These are phyloP conservation scores for Emydoidea blandingii DNA, from an alignment of 2,797 vertebrate species.

Conservation along the genomic window DNA sequence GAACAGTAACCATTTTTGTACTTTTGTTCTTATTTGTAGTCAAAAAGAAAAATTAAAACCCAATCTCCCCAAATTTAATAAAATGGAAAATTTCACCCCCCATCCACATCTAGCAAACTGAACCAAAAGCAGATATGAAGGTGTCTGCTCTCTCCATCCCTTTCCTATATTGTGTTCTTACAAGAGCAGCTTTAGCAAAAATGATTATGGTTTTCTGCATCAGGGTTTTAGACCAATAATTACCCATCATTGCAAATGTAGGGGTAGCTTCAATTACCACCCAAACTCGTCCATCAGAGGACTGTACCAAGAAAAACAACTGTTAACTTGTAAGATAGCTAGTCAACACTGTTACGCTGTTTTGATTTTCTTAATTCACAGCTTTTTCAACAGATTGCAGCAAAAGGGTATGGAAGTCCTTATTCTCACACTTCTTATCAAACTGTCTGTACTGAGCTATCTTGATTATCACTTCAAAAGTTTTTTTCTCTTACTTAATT, in stretches of 20 bases:
- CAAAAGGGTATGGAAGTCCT: not conserved
- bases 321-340: not conserved
- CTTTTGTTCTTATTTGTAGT: conserved; percentile 15
- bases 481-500: too few species aligned
- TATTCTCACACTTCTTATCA: too few species aligned
- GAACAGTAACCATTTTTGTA: not conserved
- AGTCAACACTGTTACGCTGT: not conserved
- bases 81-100: not conserved
- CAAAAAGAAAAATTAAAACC: not conserved
- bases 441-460: too few species aligned
- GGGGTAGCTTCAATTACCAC: not conserved
- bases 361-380: not conserved
- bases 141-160: not conserved
- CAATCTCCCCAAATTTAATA: not conserved
- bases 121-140: not conserved
- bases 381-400: not conserved
- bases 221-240: not conserved
- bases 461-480: too few species aligned
- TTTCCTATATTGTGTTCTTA: not conserved
- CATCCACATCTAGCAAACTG: not conserved
- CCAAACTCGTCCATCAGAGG: not conserved
- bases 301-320: not conserved
- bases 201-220: not conserved
- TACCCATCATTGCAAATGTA: not conserved
- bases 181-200: not conserved